A percentile compares a stretch with the other conserved stretches of the same genome.
Conservation (phyloP, 2,888 invertebrate genomes). For the Augiades crinisus region DNA sequence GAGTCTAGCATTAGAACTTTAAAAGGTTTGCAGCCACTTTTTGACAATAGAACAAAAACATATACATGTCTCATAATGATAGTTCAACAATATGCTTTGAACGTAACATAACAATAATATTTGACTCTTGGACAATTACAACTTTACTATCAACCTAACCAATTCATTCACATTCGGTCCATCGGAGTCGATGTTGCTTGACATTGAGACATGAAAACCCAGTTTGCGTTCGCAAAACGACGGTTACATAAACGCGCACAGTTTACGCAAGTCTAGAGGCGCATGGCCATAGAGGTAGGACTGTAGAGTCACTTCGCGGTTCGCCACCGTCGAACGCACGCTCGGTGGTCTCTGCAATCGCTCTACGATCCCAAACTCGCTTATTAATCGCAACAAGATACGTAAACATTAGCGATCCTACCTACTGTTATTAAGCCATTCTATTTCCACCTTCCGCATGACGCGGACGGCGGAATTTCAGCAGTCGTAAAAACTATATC, state of each 20-base stretch:
- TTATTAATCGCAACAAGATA: constrained; percentile 8
- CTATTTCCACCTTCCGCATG: background rate
- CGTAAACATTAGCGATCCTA: background rate
- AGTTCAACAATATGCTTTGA: no score
- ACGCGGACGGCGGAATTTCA: constrained; percentile 2
- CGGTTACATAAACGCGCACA: constrained; percentile 64
- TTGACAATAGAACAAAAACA: no score
- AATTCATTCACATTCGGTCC: constrained; percentile 1
- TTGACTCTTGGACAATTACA: background rate
- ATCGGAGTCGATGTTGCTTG: constrained; percentile 32
- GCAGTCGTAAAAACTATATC: background rate
- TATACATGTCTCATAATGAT: no score
- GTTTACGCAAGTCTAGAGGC: constrained; percentile 58
- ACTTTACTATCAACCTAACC: background rate
- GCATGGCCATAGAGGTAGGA: no score
- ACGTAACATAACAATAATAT: no score
- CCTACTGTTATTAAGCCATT: background rate
- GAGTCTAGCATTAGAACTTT: no score
- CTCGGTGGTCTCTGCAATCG: background rate
- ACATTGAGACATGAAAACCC: constrained; percentile 41
- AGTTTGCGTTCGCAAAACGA: constrained; percentile 50
- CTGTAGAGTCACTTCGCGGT: constrained; percentile 17
- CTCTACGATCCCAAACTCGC: background rate
- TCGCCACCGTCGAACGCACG: constrained; percentile 31
- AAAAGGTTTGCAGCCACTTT: no score